Base-by-base conservation (phyloP, 2,113 vertebrate genomes). In the Nesoenas mayeri region DNA sequence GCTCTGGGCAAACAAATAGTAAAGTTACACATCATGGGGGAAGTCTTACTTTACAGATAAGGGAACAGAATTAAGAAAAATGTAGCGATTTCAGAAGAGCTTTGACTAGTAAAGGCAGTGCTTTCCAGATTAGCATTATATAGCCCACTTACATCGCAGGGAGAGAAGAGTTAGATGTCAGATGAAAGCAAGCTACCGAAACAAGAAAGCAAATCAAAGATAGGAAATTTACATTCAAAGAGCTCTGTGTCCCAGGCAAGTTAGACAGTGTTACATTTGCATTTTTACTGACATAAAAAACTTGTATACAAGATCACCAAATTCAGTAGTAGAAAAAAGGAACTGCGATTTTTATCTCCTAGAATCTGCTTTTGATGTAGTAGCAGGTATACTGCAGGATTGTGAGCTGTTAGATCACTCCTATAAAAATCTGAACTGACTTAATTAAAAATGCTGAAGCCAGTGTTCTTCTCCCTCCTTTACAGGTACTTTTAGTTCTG, bases 401-500 rank as follows among this genome's bases (percentile, higher is more conserved):
- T 84, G 42, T 74, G 86, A 95, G 83, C 64, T 71, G 61, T 72
- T 82, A 85, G 47, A 80, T 95, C 75, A 42, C 65, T 73, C 72
- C 61, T 89, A 36, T 83, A 84, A 84, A 85, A 79, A 75, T 78
- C 64, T 84, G 48, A 75, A 72, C n/a, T 92, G 94, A 92, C 86
- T 86, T 87, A 89, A 88, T 94, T 95, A 95, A 94, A 91, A 67
- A 91, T 92, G 58, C 56, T 96, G 62, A 96, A 93, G 90, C 79
- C 50, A 53, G 4, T 70, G 70, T 38, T 81, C 88, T 91, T 79
- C 14, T 92, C 61, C 79, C 57, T 93, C 77, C 87, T 93, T 95
- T 67, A 88, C 84, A 99, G 99, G 99, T 87, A 99, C 99, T 11
- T 99, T 99, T 97, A 99, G 99, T 97, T 99, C 99, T 10, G 99